These are phyloP conservation scores for Sylvicapra grimmia DNA, from an alignment of 2,113 vertebrate species.

Conservation along the genomic window DNA sequence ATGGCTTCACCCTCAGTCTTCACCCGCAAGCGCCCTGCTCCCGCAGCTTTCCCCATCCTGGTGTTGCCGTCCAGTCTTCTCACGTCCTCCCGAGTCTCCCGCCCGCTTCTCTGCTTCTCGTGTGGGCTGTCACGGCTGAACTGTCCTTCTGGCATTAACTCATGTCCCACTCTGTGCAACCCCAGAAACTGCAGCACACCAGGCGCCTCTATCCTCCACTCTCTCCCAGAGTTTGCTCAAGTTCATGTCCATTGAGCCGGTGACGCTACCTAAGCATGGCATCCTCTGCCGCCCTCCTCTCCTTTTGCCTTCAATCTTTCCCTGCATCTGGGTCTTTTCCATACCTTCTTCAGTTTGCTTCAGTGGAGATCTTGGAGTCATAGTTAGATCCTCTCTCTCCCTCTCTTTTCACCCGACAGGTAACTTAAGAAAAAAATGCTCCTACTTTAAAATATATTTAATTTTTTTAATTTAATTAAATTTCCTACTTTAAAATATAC, in stretches of 20 bases:
- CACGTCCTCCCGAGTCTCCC: rapidly evolving
- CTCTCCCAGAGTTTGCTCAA: neutral
- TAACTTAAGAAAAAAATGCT: neutral
- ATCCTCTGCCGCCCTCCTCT: neutral
- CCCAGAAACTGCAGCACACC: neutral
- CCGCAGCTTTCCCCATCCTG: neutral
- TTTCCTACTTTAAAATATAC: neutral
- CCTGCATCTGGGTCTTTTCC: neutral
- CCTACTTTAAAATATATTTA: neutral
- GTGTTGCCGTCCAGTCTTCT: rapidly evolving
- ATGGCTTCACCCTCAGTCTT: neutral
- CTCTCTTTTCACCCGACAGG: rapidly evolving
- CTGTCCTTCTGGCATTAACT: neutral
- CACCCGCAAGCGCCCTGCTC: neutral
- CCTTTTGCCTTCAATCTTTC: neutral
- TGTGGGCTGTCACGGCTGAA: rapidly evolving
- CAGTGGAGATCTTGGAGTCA: neutral
- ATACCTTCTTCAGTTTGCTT: neutral
- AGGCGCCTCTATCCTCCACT: neutral
- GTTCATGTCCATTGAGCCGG: rapidly evolving
- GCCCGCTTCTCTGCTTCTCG: neutral
- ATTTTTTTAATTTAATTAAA: no score
- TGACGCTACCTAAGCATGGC: rapidly evolving
- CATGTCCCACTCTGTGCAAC: neutral
- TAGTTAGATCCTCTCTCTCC: neutral